Percentiles rank a stretch among this genome's conserved stretches.
These are phyloP conservation scores for Naja naja DNA, from an alignment of 2,113 vertebrate genomes.

Conservation along the genomic window DNA sequence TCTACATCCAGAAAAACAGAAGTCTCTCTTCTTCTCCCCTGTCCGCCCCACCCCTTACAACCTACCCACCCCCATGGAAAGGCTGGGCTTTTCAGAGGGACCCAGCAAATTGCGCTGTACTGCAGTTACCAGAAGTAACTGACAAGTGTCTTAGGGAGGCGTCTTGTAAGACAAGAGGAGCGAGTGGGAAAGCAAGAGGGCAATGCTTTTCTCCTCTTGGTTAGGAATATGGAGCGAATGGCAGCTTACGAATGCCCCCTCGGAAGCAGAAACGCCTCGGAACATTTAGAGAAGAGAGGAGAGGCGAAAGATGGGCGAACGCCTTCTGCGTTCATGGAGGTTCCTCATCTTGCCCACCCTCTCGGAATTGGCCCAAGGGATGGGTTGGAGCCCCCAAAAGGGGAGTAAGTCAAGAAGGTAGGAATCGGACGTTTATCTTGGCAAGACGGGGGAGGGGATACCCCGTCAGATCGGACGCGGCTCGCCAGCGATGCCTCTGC, in stretches of 20 bases:
- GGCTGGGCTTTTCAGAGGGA: slow-evolving; percentile 14
- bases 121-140: slow-evolving; percentile 40
- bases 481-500: not conserved
- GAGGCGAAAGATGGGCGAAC: not conserved
- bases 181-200: not conserved
- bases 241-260: not conserved
- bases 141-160: slow-evolving; percentile 51
- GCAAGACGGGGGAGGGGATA: not conserved
- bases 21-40: not conserved
- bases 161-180: slow-evolving; percentile 1
- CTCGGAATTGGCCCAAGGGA: not conserved
- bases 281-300: not conserved
- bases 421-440: not conserved
- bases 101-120: slow-evolving; percentile 33
- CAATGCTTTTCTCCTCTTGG: not conserved
- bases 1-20: not conserved
- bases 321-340: not conserved
- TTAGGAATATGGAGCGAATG: slow-evolving; percentile 1
- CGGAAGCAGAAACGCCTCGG: not conserved
- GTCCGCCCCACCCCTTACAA: not conserved
- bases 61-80: not conserved
- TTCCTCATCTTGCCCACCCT: not conserved
- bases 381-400: not conserved
- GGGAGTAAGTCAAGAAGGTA: no score
- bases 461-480: not conserved